A percentile compares a stretch with the other conserved stretches of the same genome.
Conservation (phyloP, 1,140 invertebrate species). For the Olivierus martensii region DNA sequence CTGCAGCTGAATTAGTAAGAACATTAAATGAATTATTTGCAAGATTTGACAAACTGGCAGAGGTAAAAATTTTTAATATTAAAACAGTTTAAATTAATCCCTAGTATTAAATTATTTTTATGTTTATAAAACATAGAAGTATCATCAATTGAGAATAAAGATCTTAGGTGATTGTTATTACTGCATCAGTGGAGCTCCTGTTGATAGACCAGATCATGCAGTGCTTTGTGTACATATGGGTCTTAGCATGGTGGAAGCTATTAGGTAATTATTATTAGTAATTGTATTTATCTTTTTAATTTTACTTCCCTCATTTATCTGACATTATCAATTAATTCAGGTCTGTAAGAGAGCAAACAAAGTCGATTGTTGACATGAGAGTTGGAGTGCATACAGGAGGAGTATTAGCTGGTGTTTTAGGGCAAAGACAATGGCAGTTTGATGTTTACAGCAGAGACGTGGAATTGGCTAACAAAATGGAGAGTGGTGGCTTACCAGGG, state of each 20-base stretch:
- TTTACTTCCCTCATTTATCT: not conserved
- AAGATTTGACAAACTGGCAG: constrained; percentile 77
- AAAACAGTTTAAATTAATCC: not conserved
- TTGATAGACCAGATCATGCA: constrained; percentile 80
- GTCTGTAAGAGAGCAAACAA: constrained; percentile 87
- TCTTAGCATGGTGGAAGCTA: constrained; percentile 88
- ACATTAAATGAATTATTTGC: constrained; percentile 89
- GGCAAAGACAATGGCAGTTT: constrained; percentile 95
- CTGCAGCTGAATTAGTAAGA: constrained; percentile 80
- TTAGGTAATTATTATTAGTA: constrained; percentile 58
- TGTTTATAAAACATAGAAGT: constrained; percentile 46
- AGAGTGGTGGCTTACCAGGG: constrained; percentile 91
- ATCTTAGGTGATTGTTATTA: constrained; percentile 94
- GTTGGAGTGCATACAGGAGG: constrained; percentile 89
- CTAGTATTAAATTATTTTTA: too few relatives aligned
- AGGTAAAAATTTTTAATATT: constrained; percentile 40
- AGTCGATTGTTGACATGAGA: constrained; percentile 93
- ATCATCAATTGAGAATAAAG: constrained; percentile 85
- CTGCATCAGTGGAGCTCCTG: constrained; percentile 75
- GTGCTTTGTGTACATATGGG: constrained; percentile 89
- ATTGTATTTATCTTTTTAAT: too few relatives aligned
- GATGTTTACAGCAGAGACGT: constrained; percentile 95
- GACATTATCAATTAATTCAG: constrained; percentile 32
- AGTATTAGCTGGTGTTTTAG: constrained; percentile 87
- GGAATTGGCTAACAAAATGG: constrained; percentile 96